Conservation (phyloP, 2,113 vertebrate species). For the Cyanoliseus patagonus region DNA sequence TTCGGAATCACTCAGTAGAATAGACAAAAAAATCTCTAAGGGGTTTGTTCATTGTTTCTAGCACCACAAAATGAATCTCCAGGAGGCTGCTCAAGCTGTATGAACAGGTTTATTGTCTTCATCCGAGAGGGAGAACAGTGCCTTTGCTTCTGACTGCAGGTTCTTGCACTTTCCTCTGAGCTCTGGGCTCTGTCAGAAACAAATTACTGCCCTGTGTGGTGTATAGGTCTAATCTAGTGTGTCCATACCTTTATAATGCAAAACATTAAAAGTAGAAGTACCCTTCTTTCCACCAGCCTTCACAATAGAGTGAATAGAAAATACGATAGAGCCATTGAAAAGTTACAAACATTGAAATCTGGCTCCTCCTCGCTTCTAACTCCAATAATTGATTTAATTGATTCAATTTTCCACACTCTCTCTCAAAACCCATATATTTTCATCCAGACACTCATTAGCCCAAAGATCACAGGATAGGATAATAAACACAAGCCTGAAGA, state of each 20-base stretch:
- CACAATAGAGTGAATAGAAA: background rate
- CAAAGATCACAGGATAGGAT: background rate
- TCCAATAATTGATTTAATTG: background rate
- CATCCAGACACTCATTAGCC: background rate
- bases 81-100: background rate
- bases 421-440: background rate
- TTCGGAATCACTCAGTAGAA: background rate
- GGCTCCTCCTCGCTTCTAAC: background rate
- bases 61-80: background rate
- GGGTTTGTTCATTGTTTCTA: background rate
- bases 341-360: background rate
- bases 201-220: background rate
- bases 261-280: background rate
- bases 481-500: background rate
- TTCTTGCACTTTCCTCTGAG: background rate
- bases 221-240: background rate
- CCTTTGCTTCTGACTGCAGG: background rate
- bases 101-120: background rate
- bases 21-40: background rate
- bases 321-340: background rate
- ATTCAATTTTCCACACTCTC: background rate
- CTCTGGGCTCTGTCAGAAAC: background rate
- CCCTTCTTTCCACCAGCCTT: background rate
- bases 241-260: background rate
- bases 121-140: background rate